These are phyloP conservation scores for Bathybates hornii DNA, from an alignment of 2,113 vertebrate genomes.

Conservation along the genomic window DNA sequence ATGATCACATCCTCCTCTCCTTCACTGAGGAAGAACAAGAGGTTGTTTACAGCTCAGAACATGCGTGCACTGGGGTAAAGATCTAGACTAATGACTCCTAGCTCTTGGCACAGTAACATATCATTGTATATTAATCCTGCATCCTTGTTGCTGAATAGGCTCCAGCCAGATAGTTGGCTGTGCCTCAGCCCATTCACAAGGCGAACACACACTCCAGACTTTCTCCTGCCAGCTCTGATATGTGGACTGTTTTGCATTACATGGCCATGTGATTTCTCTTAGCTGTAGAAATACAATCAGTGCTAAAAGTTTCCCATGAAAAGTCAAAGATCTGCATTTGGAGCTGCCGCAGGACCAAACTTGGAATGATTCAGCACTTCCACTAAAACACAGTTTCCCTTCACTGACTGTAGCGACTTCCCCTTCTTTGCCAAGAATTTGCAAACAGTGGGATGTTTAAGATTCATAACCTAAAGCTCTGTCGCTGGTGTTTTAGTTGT, in stretches of 20 bases:
- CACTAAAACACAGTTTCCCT: not conserved
- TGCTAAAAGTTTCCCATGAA: constrained; percentile 19
- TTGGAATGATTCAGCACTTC: constrained; percentile 40
- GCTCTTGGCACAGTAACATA: not conserved
- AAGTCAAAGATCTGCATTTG: constrained; percentile 12
- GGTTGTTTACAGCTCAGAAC: not conserved
- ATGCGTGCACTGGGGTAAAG: not conserved
- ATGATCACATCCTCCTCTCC: not conserved
- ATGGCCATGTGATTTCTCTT: constrained; percentile 47
- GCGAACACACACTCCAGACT: not conserved
- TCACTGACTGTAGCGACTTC: not conserved
- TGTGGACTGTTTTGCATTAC: constrained; percentile 34
- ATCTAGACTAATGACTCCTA: not conserved
- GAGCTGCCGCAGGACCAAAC: not conserved
- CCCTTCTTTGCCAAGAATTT: not conserved
- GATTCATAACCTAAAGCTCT: not conserved
- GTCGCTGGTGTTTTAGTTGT: not conserved
- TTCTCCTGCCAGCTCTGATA: not conserved
- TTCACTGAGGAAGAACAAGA: not conserved
- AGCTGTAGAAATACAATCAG: constrained; percentile 40
- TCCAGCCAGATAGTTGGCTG: not conserved
- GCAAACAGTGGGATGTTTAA: not conserved
- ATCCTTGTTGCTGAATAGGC: not conserved
- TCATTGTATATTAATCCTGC: not conserved
- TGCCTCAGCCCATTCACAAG: constrained; percentile 11